Evolutionary conservation across 2,797 vertebrate species (phyloP).

Genomic region (Enteromius unitaeniatus): DNA sequence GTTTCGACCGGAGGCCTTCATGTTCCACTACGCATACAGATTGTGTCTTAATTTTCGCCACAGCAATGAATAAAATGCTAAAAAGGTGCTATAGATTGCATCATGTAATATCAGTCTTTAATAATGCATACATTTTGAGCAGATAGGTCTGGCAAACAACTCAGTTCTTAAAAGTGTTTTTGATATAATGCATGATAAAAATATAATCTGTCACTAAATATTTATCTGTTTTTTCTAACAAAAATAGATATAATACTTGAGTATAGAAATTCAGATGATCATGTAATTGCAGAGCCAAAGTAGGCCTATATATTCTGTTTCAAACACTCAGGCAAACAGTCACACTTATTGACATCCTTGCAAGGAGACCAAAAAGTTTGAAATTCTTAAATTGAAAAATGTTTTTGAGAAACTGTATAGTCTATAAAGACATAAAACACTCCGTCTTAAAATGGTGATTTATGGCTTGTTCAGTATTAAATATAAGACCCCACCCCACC

Average conservation of each 20-base stretch:
- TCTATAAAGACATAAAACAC: constrained; percentile 11
- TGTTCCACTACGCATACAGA: constrained; percentile 22
- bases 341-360: constrained; percentile 6
- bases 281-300: background rate
- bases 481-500: background rate
- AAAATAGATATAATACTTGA: constrained; percentile 46
- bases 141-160: constrained; percentile 15
- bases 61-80: constrained; percentile 1
- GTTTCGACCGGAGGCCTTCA: constrained; percentile 28
- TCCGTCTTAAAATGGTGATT: background rate
- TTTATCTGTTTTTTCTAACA: constrained; percentile 25
- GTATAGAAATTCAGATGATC: constrained; percentile 33
- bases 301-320: background rate
- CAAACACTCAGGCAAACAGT: constrained; percentile 47
- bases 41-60: background rate
- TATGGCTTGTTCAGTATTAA: constrained; percentile 6
- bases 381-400: constrained; percentile 21
- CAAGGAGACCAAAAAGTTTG: constrained; percentile 6
- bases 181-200: constrained; percentile 26
- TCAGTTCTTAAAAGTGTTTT: constrained; percentile 23
- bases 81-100: constrained; percentile 33
- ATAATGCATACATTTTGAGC: constrained; percentile 13
- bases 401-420: background rate
- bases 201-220: constrained; percentile 32
- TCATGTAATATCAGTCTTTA: constrained; percentile 10